Conservation (phyloP, 1,140 invertebrate genomes). For the Nautilus pompilius region DNA sequence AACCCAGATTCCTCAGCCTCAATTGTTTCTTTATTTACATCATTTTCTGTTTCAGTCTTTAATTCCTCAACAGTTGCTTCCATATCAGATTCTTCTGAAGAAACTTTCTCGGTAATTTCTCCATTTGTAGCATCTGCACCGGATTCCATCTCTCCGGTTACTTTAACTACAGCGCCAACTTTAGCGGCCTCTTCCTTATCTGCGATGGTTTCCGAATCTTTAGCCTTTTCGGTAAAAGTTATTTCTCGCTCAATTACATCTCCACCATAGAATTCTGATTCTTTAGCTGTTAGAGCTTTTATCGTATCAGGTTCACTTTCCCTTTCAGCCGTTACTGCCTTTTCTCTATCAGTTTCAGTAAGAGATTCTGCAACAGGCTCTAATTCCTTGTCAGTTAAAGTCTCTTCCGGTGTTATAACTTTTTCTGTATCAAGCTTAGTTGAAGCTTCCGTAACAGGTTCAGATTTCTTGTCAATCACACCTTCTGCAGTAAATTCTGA, state of each 20-base stretch:
- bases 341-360: background rate
- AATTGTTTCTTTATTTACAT: background rate
- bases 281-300: too few species aligned
- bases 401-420: conserved; percentile 18
- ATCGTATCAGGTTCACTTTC: too few species aligned
- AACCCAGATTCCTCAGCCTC: background rate
- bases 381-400: too few species aligned
- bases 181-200: too few species aligned
- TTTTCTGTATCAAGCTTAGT: too few species aligned
- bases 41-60: background rate
- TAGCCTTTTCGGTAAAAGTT: background rate
- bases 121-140: background rate
- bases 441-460: too few species aligned
- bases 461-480: too few species aligned
- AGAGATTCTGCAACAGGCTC: background rate
- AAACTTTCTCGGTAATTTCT: background rate
- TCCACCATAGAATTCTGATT: background rate
- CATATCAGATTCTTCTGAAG: background rate
- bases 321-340: background rate
- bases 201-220: too few species aligned
- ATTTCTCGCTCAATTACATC: background rate
- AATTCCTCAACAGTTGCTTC: background rate
- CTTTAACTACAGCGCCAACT: too few species aligned
- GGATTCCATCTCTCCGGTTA: background rate
- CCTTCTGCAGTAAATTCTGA: too few species aligned